Base-by-base conservation (phyloP, 2,888 invertebrate species). In the Reticulitermes lucifugus region DNA sequence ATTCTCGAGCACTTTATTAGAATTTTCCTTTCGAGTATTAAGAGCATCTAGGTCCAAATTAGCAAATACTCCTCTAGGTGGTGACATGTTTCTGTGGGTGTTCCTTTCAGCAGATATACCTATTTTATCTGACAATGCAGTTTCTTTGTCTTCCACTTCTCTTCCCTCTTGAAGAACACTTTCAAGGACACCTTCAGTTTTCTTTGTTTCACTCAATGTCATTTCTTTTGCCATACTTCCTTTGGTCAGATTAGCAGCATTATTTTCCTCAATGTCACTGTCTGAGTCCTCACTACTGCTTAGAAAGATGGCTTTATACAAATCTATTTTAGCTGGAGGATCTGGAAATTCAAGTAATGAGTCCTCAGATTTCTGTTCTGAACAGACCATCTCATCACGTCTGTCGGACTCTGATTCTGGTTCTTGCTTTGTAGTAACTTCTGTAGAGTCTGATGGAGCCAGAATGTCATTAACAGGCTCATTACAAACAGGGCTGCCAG, bases 251-350 rank as follows among this genome's bases (percentile, higher is more conserved):
- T 41, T 73, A 41, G 5, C 14, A 55, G 55, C 7, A 55, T 14
- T 18, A 14, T 91, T 91, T 55, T 88, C 89, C 80, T 91, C 91
- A 5, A 92, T 92, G 83, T 95, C 95, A 22, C 93, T 93, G 43
- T 91, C 91, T 88, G 95, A 89, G 51, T 90, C 90, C 22, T 91
- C 96, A 89, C 95, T 96, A 86, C 96, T 96, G 88, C 95, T 95
- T 46, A 96, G 92, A 89, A 98, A 98, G 88, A 98, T 97, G 0
- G 97, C 95, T 90, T 96, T 97, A 89, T 97, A 98, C 6, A 98
- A 91, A 90, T 98, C 98, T 86, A 93, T 92, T 88, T 94, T 95
- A 80, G 95, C 92, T 35, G 93, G 92, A 35, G 92, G 91, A 75
- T 92, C 91, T 85, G 90, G 75, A 51, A 85, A 86, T 59, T 80